Evolutionary conservation across 2,113 vertebrate genomes (phyloP).

Genomic region (Prunella himalayana): DNA sequence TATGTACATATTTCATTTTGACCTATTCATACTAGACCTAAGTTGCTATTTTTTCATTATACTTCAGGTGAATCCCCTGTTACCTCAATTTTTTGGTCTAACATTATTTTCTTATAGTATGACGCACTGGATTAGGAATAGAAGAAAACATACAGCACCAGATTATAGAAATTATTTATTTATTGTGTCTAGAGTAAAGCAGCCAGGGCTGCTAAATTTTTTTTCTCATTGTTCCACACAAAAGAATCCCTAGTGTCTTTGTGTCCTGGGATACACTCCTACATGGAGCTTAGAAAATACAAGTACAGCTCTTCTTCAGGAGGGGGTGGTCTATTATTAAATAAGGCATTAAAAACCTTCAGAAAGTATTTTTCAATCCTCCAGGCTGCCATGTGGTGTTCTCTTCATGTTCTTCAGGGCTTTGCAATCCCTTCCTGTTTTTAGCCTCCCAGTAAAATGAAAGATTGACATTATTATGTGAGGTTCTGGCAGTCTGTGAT

Average conservation of each 20-base stretch:
- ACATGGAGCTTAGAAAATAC: background rate
- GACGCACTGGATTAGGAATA: background rate
- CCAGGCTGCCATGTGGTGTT: background rate
- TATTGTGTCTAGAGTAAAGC: background rate
- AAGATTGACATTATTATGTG: background rate
- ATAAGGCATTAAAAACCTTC: background rate
- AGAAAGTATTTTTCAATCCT: background rate
- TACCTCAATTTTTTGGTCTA: background rate
- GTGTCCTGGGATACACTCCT: background rate
- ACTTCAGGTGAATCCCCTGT: background rate
- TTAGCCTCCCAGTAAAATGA: background rate
- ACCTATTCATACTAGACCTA: background rate
- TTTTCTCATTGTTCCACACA: background rate
- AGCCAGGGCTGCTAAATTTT: background rate
- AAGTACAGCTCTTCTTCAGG: background rate
- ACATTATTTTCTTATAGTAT: background rate
- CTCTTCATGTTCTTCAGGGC: background rate
- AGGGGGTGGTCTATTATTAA: rapidly evolving
- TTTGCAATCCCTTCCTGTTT: background rate
- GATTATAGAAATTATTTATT: background rate
- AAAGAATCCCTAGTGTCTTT: background rate
- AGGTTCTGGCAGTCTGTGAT: background rate
- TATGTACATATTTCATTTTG: background rate
- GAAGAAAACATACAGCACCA: background rate
- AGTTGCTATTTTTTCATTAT: background rate